Percentiles rank a stretch among this genome's conserved stretches.
Evolutionary conservation across 1,140 invertebrate genomes (phyloP).

Genomic region (Phymorhynchus buccinoides): DNA sequence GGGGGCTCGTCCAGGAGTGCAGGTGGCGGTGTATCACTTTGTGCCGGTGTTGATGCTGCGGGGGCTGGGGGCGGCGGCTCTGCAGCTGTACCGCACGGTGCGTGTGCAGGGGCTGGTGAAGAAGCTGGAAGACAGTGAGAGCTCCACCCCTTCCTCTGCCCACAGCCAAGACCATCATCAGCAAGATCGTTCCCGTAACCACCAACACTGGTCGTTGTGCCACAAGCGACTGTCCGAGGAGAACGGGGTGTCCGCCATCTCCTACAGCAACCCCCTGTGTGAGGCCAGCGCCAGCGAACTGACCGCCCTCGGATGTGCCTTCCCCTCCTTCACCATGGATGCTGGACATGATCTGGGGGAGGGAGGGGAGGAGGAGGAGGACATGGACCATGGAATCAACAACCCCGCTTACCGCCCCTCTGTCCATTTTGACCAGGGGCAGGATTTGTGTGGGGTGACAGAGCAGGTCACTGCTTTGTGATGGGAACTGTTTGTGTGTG

Average conservation of each 20-base stretch:
- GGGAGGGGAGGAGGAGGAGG: not conserved
- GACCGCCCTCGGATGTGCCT: not conserved
- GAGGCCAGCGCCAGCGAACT: not conserved
- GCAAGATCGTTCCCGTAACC: not conserved
- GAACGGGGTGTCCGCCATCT: slow-evolving; percentile 32
- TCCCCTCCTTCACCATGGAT: not conserved
- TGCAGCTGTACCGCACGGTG: slow-evolving; percentile 55
- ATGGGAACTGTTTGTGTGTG: not conserved
- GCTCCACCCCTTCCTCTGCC: not conserved
- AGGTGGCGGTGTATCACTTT: slow-evolving; percentile 51
- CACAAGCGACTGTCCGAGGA: not conserved
- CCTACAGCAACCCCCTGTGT: slow-evolving; percentile 40
- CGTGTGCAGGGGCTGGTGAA: slow-evolving; percentile 49
- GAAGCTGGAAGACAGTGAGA: not conserved
- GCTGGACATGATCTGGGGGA: not conserved
- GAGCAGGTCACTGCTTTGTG: slow-evolving; percentile 35
- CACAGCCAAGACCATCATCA: not conserved
- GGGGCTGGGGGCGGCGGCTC: slow-evolving; percentile 47
- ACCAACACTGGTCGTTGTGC: not conserved
- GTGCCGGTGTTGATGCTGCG: slow-evolving; percentile 53
- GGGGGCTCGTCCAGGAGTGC: not conserved
- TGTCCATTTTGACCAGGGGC: not conserved
- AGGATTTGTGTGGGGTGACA: not conserved
- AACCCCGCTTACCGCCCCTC: slow-evolving; percentile 28
- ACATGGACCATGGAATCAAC: slow-evolving; percentile 14